Base-by-base conservation (phyloP, 2,888 invertebrate species). In the Volucella inflata region DNA sequence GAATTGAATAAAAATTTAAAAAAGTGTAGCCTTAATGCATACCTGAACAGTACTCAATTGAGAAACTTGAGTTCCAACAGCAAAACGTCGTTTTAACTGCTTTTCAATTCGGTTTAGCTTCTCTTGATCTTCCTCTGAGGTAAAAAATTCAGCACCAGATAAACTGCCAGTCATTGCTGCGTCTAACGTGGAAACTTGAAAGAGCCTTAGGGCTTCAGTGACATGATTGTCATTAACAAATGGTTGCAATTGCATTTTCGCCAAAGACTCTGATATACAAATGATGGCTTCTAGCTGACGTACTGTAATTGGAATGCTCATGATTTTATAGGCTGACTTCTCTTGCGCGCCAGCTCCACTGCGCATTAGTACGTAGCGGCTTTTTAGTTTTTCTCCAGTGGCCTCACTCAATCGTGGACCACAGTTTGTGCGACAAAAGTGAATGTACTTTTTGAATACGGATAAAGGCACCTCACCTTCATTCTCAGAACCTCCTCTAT, bases 131-230 rank as follows among this genome's bases (percentile, higher is more conserved):
- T 98, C 98, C 89, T 97, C 96, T 0, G 97, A 95, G 0, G 98
- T 98, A 91, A 99, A 99, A 9, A 99, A 99, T 94, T 99, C 99
- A n/a, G 97, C 98, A 57, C 92, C 98, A 80, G 98, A 95, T 71
- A 99, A 93, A 89, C 95, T 96, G 53, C 99, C 99, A 1, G 97
- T 96, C 94, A 95, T 96, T 0, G 99, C 99, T 46, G 99, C 98
- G 91, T 98, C 98, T 62, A 99, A 93, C 0, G 99, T 99, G 8
- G 99, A 99, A 8, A 99, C 99, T 93, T 98, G 97, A 93, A 99
- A 99, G 64, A 99, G 93, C 14, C 99, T 94, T 50, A 99, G 93
- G 0, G 99, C 98, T 93, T 99, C 99, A 81, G 98, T 97, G 0
- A 99, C 97, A 91, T 99, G 98, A 1, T 94, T 93, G 90, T 98